A percentile compares a stretch with the other conserved stretches of the same genome.
Evolutionary conservation across 35 echinoderm and acorn worm genomes (phyloP).

Genomic region (Patiria miniata): DNA sequence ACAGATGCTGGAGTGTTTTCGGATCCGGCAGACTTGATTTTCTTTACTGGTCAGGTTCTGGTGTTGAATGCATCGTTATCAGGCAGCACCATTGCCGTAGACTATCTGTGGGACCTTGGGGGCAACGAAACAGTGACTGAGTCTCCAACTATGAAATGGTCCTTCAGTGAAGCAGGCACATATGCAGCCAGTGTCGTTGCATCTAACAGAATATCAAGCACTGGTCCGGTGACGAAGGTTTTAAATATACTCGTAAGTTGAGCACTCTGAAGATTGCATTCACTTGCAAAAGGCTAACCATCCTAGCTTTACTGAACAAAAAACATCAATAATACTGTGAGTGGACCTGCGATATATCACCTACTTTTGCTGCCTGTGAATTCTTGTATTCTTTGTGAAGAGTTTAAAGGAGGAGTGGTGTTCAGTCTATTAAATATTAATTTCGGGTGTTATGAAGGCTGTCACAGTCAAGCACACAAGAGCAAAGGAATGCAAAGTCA

Average conservation of each 20-base stretch:
- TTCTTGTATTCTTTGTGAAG: background rate
- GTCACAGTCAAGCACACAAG: no score
- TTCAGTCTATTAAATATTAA: background rate
- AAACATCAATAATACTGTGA: background rate
- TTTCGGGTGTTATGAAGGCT: no score
- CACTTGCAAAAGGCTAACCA: background rate
- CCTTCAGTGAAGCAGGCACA: background rate
- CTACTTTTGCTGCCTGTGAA: background rate
- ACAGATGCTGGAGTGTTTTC: no score
- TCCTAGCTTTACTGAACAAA: background rate
- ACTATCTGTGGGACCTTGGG: background rate
- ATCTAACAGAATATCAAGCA: background rate
- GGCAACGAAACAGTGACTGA: background rate
- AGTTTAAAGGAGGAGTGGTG: background rate
- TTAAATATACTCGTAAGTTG: conserved; percentile 1
- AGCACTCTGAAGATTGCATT: background rate
- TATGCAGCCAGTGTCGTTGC: conserved; percentile 4
- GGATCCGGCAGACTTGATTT: background rate
- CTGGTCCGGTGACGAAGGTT: background rate
- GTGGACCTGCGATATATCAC: no score
- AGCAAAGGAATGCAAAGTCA: no score
- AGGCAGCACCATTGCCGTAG: background rate
- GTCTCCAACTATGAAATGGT: background rate
- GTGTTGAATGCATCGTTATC: background rate
- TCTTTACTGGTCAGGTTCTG: background rate